Base-by-base conservation (phyloP, 2,888 invertebrate genomes). In the Halocaridina rubra region DNA sequence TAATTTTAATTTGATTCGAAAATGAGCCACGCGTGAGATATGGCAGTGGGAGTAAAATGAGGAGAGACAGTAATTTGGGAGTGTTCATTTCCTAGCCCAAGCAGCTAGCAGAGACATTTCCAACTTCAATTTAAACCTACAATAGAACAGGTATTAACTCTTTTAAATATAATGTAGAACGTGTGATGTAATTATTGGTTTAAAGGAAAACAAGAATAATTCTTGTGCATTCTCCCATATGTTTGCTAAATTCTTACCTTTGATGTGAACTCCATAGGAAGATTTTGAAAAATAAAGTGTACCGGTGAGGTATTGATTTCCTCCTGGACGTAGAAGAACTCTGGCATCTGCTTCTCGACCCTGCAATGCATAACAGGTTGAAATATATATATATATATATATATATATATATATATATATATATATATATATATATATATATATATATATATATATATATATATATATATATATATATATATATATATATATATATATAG, bases 371-470 rank as follows among this genome's bases (percentile, higher is more conserved):
- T 32, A 7, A 33, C 4, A 30, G 7, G 32, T 32, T 5, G 16
- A 1, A 22, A n/a, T 10, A 77, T 27, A 7, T 22, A 57, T 53
- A 32, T 57, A 27, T 30, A 76, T 59, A 57, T 76, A 76, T 5
- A 57, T 53, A 76, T 59, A 57, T 76, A 76, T 59, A 53, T 46
- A 76, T 59, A 53, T 76, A 53, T 59, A 57, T 76, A 76, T 10
- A 53, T 46, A 19, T 59, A 76, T 57, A 76, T 59, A 76, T 76
- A 76, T 5, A 76, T 76, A 76, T 57, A 53, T 53, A 19, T 59
- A 76, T 76, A 57, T 59, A 46, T 46, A 76, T 76, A 76, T 53
- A 76, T 19, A 76, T 3, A 76, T 57, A 67, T 22, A 67, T 67
- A 67, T 67, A 67, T 67, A 67, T 67, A 67, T 24, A 67, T 67